Conservation (phyloP, 2,888 invertebrate genomes). For the Pristionchus maxplancki region DNA sequence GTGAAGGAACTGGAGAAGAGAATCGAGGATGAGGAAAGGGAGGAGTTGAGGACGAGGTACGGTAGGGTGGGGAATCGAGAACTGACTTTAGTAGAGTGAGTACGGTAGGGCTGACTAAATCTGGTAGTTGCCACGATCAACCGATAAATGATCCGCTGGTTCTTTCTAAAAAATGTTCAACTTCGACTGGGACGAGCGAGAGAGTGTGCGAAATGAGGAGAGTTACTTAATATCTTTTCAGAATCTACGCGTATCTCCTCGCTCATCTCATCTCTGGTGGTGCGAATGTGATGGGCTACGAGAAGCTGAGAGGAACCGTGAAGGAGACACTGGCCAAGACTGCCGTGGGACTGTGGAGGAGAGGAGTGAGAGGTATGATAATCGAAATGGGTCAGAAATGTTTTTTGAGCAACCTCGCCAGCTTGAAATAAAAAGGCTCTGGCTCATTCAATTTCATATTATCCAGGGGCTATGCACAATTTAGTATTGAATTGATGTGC, state of each 20-base stretch:
- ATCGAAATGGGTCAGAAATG: neutral
- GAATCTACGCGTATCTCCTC: constrained; percentile 27
- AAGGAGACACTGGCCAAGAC: neutral
- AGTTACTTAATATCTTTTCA: neutral
- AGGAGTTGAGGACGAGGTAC: constrained; percentile 32
- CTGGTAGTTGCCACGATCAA: too few species aligned
- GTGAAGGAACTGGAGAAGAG: constrained; percentile 35
- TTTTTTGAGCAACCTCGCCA: too few species aligned
- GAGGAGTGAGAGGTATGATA: neutral
- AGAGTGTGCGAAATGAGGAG: neutral
- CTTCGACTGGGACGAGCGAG: too few species aligned
- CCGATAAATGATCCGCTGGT: too few species aligned
- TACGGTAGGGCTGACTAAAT: too few species aligned
- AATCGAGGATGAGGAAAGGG: constrained; percentile 8
- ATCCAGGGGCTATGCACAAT: too few species aligned
- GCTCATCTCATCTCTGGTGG: constrained; percentile 18
- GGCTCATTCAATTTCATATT: too few species aligned
- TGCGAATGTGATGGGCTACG: constrained; percentile 47
- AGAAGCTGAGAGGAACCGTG: constrained; percentile 31
- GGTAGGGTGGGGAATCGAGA: too few species aligned
- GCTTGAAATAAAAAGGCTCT: too few species aligned
- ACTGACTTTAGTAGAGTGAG: too few species aligned
- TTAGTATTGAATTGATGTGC: too few species aligned
- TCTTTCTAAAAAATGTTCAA: too few species aligned
- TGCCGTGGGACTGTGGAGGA: neutral